These are phyloP conservation scores for Cephalopachus bancanus DNA, from an alignment of 2,797 vertebrate genomes.

Conservation along the genomic window DNA sequence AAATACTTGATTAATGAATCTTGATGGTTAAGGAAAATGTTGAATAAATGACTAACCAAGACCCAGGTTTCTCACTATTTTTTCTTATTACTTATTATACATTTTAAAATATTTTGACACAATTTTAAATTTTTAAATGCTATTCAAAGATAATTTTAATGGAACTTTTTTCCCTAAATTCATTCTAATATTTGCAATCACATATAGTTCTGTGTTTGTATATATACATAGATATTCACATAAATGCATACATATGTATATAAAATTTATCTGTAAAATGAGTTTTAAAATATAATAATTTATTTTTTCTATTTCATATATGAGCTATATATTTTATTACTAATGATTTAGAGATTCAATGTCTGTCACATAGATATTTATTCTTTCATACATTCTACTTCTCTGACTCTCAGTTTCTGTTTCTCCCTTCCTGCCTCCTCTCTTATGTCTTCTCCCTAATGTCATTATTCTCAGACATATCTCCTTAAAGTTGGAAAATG, in stretches of 20 bases:
- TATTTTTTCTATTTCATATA: background rate
- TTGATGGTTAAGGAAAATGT: background rate
- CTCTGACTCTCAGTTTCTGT: background rate
- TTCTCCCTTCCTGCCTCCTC: rapidly evolving
- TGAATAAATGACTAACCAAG: background rate
- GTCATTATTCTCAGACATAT: background rate
- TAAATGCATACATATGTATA: background rate
- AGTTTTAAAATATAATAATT: background rate
- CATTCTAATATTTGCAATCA: background rate
- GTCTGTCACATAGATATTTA: background rate
- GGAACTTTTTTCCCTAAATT: background rate
- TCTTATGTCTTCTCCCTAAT: background rate
- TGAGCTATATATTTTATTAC: background rate
- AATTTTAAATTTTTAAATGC: background rate
- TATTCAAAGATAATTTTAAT: conserved; percentile 34
- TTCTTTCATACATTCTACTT: background rate
- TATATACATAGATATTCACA: background rate
- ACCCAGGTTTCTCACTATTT: background rate
- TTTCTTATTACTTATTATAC: background rate
- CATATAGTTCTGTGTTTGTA: background rate
- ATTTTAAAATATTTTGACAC: background rate
- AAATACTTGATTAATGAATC: background rate
- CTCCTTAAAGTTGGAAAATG: background rate
- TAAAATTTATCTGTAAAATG: background rate
- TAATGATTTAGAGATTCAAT: background rate